Conservation (phyloP, 2,888 invertebrate genomes). For the Himalopsyche tibetana region DNA sequence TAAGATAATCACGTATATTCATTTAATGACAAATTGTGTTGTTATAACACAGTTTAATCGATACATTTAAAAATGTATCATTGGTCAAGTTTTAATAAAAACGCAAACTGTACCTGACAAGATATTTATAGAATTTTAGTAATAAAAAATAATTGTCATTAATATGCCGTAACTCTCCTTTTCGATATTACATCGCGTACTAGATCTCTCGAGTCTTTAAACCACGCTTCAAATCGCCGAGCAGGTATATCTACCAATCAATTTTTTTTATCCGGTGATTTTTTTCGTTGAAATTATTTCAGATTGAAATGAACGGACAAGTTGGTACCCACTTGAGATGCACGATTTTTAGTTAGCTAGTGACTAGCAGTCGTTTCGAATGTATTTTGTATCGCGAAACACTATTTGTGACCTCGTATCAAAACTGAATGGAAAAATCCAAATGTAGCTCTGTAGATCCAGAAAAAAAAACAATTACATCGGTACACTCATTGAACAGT, state of each 20-base stretch:
- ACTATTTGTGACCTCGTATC: neutral
- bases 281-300: conserved; percentile 15
- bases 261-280: conserved; percentile 13
- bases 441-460: too few species aligned
- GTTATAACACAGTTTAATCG: too few species aligned
- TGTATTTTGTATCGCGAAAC: conserved; percentile 8
- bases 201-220: neutral
- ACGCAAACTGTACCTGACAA: too few species aligned
- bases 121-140: neutral
- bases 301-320: neutral
- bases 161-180: conserved; percentile 1
- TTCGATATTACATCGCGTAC: neutral
- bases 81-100: too few species aligned
- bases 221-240: conserved; percentile 17
- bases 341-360: neutral
- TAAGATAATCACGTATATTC: too few species aligned
- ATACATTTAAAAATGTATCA: too few species aligned
- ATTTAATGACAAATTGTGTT: too few species aligned
- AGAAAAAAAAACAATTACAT: too few species aligned
- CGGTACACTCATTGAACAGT: too few species aligned
- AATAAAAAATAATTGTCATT: conserved; percentile 6
- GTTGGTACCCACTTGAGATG: conserved; percentile 25
- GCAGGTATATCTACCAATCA: conserved; percentile 31
- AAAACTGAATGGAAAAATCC: conserved; percentile 17
- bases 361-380: neutral